Percentiles rank a stretch among this genome's conserved stretches.
Conservation (phyloP, 2,113 vertebrate genomes). For the Ciconia stormi region DNA sequence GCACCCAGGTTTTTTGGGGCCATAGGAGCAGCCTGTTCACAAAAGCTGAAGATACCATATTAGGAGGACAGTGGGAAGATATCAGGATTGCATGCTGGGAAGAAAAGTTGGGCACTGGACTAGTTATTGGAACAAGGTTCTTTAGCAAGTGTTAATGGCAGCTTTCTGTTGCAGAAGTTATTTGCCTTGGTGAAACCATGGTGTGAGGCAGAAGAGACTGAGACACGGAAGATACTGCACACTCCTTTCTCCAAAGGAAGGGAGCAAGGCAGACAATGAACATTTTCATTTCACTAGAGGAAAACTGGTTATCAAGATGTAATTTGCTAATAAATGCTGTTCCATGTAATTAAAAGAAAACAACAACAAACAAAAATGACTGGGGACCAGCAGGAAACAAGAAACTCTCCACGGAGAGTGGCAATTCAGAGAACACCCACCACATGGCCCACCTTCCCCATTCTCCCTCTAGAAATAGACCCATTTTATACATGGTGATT, state of each 20-base stretch:
- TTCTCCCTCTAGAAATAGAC: background rate
- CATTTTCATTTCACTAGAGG: background rate
- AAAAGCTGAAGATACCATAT: background rate
- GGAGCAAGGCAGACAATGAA: background rate
- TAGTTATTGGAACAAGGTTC: background rate
- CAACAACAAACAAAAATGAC: background rate
- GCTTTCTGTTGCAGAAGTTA: background rate
- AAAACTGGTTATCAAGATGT: background rate
- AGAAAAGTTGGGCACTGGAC: background rate
- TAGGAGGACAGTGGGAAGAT: background rate
- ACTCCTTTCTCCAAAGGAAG: background rate
- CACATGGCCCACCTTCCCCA: background rate
- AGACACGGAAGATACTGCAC: background rate
- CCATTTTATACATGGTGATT: constrained; percentile 17
- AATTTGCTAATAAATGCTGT: constrained; percentile 17
- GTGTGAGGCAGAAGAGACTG: background rate
- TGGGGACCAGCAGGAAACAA: background rate
- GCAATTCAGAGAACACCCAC: constrained; percentile 25
- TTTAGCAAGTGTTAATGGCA: background rate
- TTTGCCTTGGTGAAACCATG: background rate
- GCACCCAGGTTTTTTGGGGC: background rate
- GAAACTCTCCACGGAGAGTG: background rate
- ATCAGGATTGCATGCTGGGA: background rate
- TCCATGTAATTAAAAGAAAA: constrained; percentile 11
- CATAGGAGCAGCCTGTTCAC: background rate